Percentiles rank a stretch among this genome's conserved stretches.
Conservation (phyloP, 2,888 invertebrate species). For the Eucera pruinosa region DNA sequence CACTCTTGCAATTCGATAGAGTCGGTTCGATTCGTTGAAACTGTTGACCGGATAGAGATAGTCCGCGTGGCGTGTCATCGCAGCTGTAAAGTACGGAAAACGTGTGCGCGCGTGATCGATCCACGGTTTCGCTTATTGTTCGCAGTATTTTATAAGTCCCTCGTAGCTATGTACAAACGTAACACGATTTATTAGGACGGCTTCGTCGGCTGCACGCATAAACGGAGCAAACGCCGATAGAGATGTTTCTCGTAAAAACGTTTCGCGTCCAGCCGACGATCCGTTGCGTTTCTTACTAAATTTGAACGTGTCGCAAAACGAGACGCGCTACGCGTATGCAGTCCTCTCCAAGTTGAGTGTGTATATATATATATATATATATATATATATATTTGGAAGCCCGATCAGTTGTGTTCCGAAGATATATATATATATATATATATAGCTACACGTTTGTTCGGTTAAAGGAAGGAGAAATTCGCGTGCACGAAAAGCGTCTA, state of each 20-base stretch:
- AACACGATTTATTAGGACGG: constrained; percentile 7
- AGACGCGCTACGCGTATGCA: too few species aligned
- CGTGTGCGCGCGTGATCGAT: constrained; percentile 29
- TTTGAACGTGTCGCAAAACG: too few species aligned
- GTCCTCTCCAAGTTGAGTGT: too few species aligned
- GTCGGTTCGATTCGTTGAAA: constrained; percentile 17
- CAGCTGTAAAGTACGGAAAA: constrained; percentile 74
- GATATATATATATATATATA: too few species aligned
- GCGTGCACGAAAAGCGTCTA: constrained; percentile 37
- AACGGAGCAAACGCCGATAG: too few species aligned
- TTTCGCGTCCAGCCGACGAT: too few species aligned
- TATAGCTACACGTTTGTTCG: too few species aligned
- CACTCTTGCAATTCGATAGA: constrained; percentile 53
- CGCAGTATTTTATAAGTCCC: constrained; percentile 22
- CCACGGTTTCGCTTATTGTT: constrained; percentile 43
- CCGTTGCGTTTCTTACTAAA: too few species aligned
- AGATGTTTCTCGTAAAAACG: too few species aligned
- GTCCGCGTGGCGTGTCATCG: too few species aligned
- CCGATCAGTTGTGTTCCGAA: too few species aligned
- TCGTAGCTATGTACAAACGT: constrained; percentile 18
- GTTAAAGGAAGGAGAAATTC: constrained; percentile 23
- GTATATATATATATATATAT: too few species aligned
- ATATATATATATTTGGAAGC: constrained; percentile 15
- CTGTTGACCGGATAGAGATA: constrained; percentile 4
- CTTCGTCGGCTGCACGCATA: constrained; percentile 27